Evolutionary conservation across 2,113 vertebrate species (phyloP).

Genomic region (Erpornis zantholeuca): DNA sequence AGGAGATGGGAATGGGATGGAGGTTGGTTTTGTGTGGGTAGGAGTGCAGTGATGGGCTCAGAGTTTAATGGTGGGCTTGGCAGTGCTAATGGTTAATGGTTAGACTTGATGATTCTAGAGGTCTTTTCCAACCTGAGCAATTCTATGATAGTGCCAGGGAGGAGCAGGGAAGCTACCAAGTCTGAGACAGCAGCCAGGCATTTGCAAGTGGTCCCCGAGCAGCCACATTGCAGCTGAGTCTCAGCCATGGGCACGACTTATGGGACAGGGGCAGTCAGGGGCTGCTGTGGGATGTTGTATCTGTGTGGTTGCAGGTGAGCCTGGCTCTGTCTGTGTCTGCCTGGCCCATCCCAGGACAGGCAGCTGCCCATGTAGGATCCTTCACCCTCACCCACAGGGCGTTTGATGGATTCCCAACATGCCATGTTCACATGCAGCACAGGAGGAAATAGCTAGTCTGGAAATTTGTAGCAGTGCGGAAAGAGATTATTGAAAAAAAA

Average conservation of each 20-base stretch:
- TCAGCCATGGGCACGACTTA: fast-evolving
- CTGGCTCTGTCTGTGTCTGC: not conserved
- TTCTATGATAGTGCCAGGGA: not conserved
- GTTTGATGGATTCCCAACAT: not conserved
- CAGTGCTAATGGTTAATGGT: not conserved
- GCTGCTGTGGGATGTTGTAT: fast-evolving
- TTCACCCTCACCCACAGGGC: not conserved
- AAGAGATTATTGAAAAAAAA: conserved; percentile 42
- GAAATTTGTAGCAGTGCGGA: conserved; percentile 25
- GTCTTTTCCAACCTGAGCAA: not conserved
- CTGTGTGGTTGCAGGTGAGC: not conserved
- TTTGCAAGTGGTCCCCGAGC: not conserved
- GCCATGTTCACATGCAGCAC: not conserved
- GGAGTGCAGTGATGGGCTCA: fast-evolving
- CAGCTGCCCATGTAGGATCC: not conserved
- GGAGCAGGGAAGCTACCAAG: not conserved
- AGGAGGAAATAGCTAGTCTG: conserved; percentile 35
- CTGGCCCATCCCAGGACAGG: not conserved
- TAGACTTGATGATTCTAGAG: not conserved
- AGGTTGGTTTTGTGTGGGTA: not conserved
- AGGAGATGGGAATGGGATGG: not conserved
- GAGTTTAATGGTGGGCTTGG: not conserved
- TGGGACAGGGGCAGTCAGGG: not conserved
- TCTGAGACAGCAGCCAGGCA: not conserved
- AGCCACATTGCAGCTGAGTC: not conserved